Base-by-base conservation (phyloP, 2,113 vertebrate genomes). In the Laterallus jamaicensis region DNA sequence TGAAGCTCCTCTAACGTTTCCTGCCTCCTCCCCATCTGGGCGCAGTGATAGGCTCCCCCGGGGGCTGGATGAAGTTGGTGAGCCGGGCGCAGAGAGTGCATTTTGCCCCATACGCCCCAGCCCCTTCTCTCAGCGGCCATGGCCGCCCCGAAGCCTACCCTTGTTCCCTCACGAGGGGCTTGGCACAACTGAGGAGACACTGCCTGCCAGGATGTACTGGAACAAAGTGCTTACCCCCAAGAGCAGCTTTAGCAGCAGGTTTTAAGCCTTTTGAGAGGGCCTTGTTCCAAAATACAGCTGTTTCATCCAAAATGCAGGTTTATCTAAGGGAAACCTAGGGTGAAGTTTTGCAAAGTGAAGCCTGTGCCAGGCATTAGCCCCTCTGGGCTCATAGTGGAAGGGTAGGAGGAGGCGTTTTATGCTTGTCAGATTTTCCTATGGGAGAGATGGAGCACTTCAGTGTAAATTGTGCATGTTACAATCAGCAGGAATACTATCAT, bases 261-360 rank as follows among this genome's bases (percentile, higher is more conserved):
- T 29, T 35, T 37, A 32, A 14, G 32, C 39, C 31, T n/a, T 66
- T 16, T 10, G 14, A 44, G 62, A 29, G 31, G 29, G 3, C 18
- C 24, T 16, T 17, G 50, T 6, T 42, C 63, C 19, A 1, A 56
- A 44, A 67, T 25, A 8, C 32, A 47, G 26, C 15, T 25, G 32
- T 8, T 47, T 80, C 12, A 31, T 29, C 32, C 40, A 14, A 68
- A 58, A 29, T 4, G 8, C 6, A 12, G 25, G 63, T 66, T 22
- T 47, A 22, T 73, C 25, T 35, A 35, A 69, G 39, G 39, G 62
- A 64, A 64, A 64, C 39, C 32, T 78, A 39, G 32, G 47, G 44
- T 78, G 32, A 78, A 78, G 56, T 79, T 74, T 68, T 88, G 50
- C 40, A 88, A 88, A 88, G 59, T 12, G 31, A 89, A 89, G 59